Evolutionary conservation across 2,113 vertebrate genomes (phyloP).

Genomic region (Calonectris borealis): DNA sequence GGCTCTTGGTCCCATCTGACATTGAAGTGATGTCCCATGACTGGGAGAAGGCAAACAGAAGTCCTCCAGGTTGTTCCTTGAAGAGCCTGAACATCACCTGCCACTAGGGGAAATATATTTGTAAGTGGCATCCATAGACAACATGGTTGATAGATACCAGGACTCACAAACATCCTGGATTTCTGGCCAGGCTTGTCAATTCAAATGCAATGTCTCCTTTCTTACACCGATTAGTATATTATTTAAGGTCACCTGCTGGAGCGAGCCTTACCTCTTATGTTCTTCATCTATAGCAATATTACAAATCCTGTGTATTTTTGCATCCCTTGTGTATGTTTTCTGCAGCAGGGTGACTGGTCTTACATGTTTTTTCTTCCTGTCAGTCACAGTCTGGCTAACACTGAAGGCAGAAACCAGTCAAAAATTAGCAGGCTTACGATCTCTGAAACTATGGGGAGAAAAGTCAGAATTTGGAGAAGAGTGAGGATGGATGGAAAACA

Average conservation of each 20-base stretch:
- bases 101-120: background rate
- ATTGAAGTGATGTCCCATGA: background rate
- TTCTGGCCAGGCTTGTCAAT: background rate
- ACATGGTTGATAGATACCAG: background rate
- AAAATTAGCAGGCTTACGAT: background rate
- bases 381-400: background rate
- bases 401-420: background rate
- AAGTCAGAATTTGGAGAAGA: background rate
- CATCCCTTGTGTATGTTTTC: background rate
- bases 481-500: background rate
- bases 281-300: background rate
- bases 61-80: background rate
- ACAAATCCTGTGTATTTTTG: background rate
- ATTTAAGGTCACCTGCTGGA: background rate
- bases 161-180: background rate
- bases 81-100: background rate
- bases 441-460: background rate
- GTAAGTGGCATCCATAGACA: background rate
- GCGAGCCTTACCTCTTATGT: fast-evolving
- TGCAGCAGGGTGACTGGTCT: background rate
- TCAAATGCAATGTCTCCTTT: background rate
- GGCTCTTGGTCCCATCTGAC: background rate
- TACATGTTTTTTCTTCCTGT: background rate
- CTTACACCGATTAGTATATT: background rate
- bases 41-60: background rate